Evolutionary conservation across 2,797 vertebrate species (phyloP).

Genomic region (Vespertilio murinus): DNA sequence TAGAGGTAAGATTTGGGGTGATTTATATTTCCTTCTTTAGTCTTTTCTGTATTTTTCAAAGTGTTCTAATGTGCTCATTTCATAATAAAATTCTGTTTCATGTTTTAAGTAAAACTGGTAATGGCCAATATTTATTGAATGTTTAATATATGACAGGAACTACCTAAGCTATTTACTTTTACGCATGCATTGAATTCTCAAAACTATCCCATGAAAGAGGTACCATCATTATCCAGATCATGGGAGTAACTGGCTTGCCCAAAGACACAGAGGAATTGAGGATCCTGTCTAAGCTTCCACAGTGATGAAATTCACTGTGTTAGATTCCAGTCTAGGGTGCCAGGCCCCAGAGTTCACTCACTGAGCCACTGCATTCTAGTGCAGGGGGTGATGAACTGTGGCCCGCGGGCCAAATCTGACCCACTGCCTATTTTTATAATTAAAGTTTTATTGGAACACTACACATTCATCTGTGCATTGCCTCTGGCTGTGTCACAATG

Average conservation of each 20-base stretch:
- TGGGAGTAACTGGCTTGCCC: neutral
- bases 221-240: neutral
- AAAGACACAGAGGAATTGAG: neutral
- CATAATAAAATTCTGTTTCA: slow-evolving; percentile 13
- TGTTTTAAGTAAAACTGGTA: slow-evolving; percentile 16
- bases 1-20: neutral
- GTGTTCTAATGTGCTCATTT: neutral
- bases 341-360: neutral
- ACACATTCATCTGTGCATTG: neutral
- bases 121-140: neutral
- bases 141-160: neutral
- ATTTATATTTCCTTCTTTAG: slow-evolving; percentile 26
- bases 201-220: neutral
- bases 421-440: neutral
- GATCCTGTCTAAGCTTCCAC: neutral
- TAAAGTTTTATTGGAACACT: neutral
- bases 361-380: neutral
- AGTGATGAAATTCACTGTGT: neutral
- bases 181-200: neutral
- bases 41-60: slow-evolving; percentile 12
- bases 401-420: neutral
- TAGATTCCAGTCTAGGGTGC: neutral
- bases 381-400: neutral
- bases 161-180: neutral
- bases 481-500: neutral